Conservation (phyloP, 30 jellyfish, hydroid and myxozoan genomes). For the Hydractinia echinata region DNA sequence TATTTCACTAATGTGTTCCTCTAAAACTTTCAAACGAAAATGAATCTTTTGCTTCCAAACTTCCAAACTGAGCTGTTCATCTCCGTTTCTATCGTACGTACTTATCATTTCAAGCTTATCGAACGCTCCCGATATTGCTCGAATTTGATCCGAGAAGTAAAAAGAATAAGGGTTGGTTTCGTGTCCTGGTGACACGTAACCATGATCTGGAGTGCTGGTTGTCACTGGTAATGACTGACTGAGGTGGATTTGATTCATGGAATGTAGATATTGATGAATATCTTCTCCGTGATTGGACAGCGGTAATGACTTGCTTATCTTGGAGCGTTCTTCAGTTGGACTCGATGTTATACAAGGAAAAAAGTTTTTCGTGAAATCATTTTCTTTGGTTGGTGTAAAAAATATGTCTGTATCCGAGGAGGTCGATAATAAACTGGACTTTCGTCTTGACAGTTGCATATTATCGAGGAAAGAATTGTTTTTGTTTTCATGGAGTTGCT, state of each 20-base stretch:
- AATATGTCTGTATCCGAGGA: too few relatives aligned
- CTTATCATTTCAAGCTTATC: not conserved
- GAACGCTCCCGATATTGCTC: slow-evolving; percentile 1
- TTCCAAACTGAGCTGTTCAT: slow-evolving; percentile 8
- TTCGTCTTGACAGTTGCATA: too few relatives aligned
- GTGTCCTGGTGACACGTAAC: slow-evolving; percentile 10
- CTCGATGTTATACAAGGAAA: too few relatives aligned
- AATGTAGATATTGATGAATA: too few relatives aligned
- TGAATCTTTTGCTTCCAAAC: slow-evolving; percentile 27
- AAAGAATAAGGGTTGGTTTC: not conserved
- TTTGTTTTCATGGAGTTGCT: too few relatives aligned
- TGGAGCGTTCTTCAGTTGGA: too few relatives aligned
- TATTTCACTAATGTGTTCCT: not conserved
- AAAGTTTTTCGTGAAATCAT: too few relatives aligned
- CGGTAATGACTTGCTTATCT: too few relatives aligned
- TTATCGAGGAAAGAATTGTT: too few relatives aligned
- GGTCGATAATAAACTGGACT: too few relatives aligned
- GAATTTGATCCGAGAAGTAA: slow-evolving; percentile 9
- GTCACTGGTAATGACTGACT: not conserved
- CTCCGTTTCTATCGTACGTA: not conserved
- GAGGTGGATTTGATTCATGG: not conserved
- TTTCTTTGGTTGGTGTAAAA: too few relatives aligned
- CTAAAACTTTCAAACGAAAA: slow-evolving; percentile 25
- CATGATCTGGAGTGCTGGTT: not conserved
- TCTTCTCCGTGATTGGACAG: too few relatives aligned